Evolutionary conservation across 2,888 invertebrate species (phyloP).

Genomic region (Xylocampa areola): DNA sequence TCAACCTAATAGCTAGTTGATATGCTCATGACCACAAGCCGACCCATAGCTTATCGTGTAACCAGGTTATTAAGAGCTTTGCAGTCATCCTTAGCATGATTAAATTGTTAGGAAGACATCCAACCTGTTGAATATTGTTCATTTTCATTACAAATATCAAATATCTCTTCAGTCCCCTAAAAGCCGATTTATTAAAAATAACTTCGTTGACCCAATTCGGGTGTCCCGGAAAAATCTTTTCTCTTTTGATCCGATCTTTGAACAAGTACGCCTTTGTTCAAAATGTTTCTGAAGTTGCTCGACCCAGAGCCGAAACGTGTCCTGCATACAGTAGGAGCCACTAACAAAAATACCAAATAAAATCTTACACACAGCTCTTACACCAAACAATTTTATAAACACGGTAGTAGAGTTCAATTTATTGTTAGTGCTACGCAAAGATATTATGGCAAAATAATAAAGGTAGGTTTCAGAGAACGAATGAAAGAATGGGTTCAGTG

Average conservation of each 20-base stretch:
- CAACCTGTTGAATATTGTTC: neutral
- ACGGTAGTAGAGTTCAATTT: slow-evolving; percentile 15
- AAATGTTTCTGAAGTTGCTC: slow-evolving; percentile 51
- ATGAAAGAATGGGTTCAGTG: slow-evolving; percentile 54
- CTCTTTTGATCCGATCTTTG: slow-evolving; percentile 42
- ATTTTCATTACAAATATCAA: neutral
- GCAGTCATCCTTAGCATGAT: no score
- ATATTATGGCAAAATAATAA: slow-evolving; percentile 32
- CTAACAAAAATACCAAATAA: slow-evolving; percentile 39
- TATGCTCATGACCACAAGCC: no score
- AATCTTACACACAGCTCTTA: neutral
- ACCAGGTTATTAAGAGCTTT: no score
- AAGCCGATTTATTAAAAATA: slow-evolving; percentile 38
- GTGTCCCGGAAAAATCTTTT: slow-evolving; percentile 41
- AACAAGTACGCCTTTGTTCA: slow-evolving; percentile 46
- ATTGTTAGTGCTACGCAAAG: neutral
- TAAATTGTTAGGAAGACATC: no score
- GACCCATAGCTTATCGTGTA: no score
- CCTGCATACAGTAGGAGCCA: slow-evolving; percentile 39
- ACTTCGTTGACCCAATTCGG: slow-evolving; percentile 35
- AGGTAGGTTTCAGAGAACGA: slow-evolving; percentile 49
- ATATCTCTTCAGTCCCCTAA: neutral
- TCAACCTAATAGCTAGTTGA: no score
- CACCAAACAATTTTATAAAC: slow-evolving; percentile 5
- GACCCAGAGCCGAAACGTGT: slow-evolving; percentile 53